These are phyloP conservation scores for Heterotis niloticus DNA, from an alignment of 2,113 vertebrate genomes.

Conservation along the genomic window DNA sequence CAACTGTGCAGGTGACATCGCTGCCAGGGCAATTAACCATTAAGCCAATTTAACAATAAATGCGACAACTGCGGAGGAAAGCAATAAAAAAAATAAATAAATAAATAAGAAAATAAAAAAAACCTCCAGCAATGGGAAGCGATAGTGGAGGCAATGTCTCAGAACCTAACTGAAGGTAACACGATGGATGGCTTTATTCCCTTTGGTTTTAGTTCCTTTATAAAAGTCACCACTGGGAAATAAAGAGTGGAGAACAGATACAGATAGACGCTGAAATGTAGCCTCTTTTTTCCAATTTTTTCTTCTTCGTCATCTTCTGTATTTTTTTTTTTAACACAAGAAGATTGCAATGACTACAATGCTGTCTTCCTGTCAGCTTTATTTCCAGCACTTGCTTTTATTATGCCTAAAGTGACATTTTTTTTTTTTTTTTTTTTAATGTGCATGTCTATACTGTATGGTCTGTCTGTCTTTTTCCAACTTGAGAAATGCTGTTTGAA, in stretches of 20 bases:
- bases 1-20: too few relatives aligned
- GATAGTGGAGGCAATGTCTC: too few relatives aligned
- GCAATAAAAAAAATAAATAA: too few relatives aligned
- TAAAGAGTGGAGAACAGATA: not conserved
- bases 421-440: slow-evolving; percentile 38
- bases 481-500: slow-evolving; percentile 40
- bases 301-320: too few relatives aligned
- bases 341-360: slow-evolving; percentile 29
- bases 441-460: slow-evolving; percentile 35
- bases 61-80: too few relatives aligned
- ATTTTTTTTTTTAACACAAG: slow-evolving; percentile 46
- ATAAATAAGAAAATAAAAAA: too few relatives aligned
- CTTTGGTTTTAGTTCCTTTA: not conserved
- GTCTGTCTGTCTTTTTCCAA: slow-evolving; percentile 48
- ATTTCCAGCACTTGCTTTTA: slow-evolving; percentile 45
- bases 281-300: slow-evolving; percentile 27
- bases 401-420: slow-evolving; percentile 49
- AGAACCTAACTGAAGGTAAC: too few relatives aligned
- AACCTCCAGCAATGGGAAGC: too few relatives aligned
- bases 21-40: too few relatives aligned
- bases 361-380: slow-evolving; percentile 32
- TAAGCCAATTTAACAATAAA: too few relatives aligned
- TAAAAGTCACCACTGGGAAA: not conserved
- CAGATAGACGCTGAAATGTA: slow-evolving; percentile 1
- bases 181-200: slow-evolving; percentile 2